Percentiles rank a stretch among this genome's conserved stretches.
These are phyloP conservation scores for Andricus quercusramuli DNA, from an alignment of 2,888 invertebrate genomes.

Conservation along the genomic window DNA sequence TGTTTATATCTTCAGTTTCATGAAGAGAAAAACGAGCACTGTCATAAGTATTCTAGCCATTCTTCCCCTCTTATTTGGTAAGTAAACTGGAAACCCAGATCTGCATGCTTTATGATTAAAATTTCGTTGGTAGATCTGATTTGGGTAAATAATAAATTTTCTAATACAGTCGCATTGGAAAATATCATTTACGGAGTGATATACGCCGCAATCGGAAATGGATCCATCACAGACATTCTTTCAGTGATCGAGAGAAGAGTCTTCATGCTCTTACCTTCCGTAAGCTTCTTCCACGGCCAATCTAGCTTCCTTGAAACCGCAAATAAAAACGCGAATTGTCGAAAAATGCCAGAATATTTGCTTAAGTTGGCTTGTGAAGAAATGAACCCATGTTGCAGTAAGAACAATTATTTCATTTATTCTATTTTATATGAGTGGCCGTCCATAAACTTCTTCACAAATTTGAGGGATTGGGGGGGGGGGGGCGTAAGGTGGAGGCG, in stretches of 20 bases:
- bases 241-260: conserved; percentile 65
- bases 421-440: neutral
- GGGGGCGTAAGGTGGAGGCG: too few species aligned
- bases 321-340: conserved; percentile 70
- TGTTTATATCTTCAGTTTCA: conserved; percentile 70
- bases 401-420: conserved; percentile 28
- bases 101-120: neutral
- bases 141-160: neutral
- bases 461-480: too few species aligned
- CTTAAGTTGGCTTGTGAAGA: conserved; percentile 58
- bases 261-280: conserved; percentile 71
- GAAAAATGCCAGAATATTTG: conserved; percentile 66
- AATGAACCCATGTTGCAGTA: conserved; percentile 69
- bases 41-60: conserved; percentile 63
- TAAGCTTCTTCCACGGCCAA: conserved; percentile 72
- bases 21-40: conserved; percentile 66
- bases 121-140: neutral
- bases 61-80: conserved; percentile 68
- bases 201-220: too few species aligned
- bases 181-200: conserved; percentile 60
- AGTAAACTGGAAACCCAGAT: conserved; percentile 47
- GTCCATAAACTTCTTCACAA: too few species aligned
- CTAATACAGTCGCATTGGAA: conserved; percentile 64
- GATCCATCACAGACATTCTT: conserved; percentile 50
- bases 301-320: conserved; percentile 66